Conservation (phyloP, 2,888 invertebrate genomes). For the Limnephilus rhombicus region DNA sequence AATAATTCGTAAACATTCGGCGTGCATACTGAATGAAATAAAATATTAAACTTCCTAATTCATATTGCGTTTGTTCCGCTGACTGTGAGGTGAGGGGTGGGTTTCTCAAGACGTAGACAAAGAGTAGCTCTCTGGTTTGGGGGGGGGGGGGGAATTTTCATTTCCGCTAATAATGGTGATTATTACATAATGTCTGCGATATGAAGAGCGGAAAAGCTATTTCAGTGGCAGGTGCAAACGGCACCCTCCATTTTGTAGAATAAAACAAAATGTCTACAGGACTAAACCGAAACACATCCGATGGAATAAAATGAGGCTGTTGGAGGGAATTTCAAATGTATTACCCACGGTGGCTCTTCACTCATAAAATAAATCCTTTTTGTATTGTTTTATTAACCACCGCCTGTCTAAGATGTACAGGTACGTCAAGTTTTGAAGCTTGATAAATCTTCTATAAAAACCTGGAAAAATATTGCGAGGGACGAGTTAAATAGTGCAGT, state of each 20-base stretch:
- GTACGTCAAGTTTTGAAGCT: not conserved
- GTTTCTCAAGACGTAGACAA: slow-evolving; percentile 43
- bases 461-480: not conserved
- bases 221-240: slow-evolving; percentile 61
- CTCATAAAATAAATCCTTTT: slow-evolving; percentile 43
- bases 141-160: slow-evolving; percentile 58
- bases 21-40: slow-evolving; percentile 20
- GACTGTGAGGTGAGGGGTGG: not conserved
- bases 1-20: not conserved
- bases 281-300: slow-evolving; percentile 51
- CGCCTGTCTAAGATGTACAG: slow-evolving; percentile 6
- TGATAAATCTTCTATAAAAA: not conserved
- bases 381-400: slow-evolving; percentile 40
- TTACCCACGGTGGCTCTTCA: slow-evolving; percentile 28
- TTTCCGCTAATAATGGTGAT: slow-evolving; percentile 64
- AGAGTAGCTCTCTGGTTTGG: slow-evolving; percentile 29
- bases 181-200: slow-evolving; percentile 57
- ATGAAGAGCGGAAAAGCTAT: slow-evolving; percentile 53
- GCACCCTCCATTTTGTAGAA: slow-evolving; percentile 52
- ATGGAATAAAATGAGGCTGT: slow-evolving; percentile 13
- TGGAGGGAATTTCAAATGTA: slow-evolving; percentile 32
- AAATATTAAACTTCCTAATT: slow-evolving; percentile 47
- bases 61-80: slow-evolving; percentile 36
- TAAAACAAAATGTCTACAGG: slow-evolving; percentile 59
- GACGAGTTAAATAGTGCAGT: not conserved